Evolutionary conservation across 2,888 invertebrate genomes (phyloP), one percentile per base, ranked within the genome.

Genomic region (Diaperis boleti): DNA sequence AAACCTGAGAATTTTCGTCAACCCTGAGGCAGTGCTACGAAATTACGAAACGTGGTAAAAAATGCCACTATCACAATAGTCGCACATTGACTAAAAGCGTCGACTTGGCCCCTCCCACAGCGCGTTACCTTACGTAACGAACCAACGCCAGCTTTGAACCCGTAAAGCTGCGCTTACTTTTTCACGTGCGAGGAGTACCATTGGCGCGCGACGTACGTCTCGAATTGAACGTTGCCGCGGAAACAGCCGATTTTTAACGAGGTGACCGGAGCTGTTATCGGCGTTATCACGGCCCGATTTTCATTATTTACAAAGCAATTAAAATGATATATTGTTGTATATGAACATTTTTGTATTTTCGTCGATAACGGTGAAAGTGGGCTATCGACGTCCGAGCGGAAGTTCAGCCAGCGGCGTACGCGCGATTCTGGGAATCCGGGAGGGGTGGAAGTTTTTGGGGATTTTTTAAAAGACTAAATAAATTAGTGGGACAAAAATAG

Each of bases 251-350:
- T 17, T 42, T 29, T 10, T 17, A 42, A 42, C 55, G 55, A 55
- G 22, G 20, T 17, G 11, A 33, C 17, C 54, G 15, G 15, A 22
- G 54, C 29, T 55, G 55, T 55, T 55, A 55, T 55, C 55, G n/a
- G 55, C 26, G 55, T 55, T 55, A 55, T 55, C 55, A 44, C 44
- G 17, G 55, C 45, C 37, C 37, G 45, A 57, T 35, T 45, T 57
- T 18, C 45, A 57, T 57, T 57, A 45, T 57, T 57, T 57, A 57
- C 57, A 37, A 57, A 45, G 45, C 45, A 44, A 57, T 57, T 57
- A 57, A 45, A 57, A 57, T 57, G 57, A 57, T 17, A 37, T 37
- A 57, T 42, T 31, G 33, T 42, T 8, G 42, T 42, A 55, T 31
- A 55, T 41, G 54, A 54, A 29, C 37, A 41, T 31, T 35, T 49